Evolutionary conservation across 2,888 invertebrate species (phyloP).

Genomic region (Pocota personata): DNA sequence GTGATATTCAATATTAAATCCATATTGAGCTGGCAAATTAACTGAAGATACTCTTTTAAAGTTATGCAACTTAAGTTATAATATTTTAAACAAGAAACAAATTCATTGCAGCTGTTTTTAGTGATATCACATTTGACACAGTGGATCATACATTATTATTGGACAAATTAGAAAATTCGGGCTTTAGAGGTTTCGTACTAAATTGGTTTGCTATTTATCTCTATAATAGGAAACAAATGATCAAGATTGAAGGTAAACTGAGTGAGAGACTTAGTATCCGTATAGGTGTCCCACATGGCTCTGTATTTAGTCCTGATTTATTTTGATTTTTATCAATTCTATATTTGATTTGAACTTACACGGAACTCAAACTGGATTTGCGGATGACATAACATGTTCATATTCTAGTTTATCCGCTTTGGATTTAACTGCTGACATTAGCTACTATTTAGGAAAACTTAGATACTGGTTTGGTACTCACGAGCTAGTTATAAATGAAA

Average conservation of each 20-base stretch:
- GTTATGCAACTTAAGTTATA: background rate
- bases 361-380: no score
- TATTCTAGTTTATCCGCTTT: background rate
- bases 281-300: no score
- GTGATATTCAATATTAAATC: background rate
- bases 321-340: no score
- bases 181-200: background rate
- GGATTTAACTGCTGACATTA: no score
- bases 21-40: background rate
- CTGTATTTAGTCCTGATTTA: no score
- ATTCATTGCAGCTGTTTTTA: background rate
- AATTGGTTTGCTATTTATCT: no score
- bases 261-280: background rate
- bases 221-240: background rate
- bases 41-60: background rate
- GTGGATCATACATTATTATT: background rate
- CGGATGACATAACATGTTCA: background rate
- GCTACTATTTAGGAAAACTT: background rate
- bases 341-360: no score
- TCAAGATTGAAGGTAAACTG: background rate
- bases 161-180: background rate
- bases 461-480: background rate
- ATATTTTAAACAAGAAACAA: background rate
- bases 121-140: background rate
- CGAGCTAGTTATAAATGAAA: background rate